Conservation (phyloP, 1,140 invertebrate genomes). For the Drosophila lacertosa region DNA sequence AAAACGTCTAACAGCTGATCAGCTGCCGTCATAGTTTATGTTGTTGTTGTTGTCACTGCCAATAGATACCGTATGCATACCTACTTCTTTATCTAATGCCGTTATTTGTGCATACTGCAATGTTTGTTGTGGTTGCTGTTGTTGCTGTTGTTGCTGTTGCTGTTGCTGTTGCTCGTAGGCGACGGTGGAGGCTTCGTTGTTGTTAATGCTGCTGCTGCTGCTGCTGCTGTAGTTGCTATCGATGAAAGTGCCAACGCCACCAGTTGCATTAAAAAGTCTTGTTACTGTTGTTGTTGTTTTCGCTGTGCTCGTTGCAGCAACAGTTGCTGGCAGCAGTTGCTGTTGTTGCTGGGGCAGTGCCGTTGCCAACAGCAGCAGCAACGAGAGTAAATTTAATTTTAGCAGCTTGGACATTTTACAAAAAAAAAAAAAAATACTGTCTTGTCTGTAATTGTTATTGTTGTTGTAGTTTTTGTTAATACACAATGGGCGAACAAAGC, state of each 20-base stretch:
- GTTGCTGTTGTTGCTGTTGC: constrained; percentile 26
- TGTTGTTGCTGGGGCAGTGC: constrained; percentile 46
- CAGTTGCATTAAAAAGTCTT: constrained; percentile 60
- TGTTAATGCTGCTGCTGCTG: constrained; percentile 16
- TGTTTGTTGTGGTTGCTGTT: constrained; percentile 35
- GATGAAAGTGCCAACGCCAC: constrained; percentile 61
- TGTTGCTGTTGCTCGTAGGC: constrained; percentile 55
- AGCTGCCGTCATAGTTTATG: constrained; percentile 7
- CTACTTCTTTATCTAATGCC: constrained; percentile 83
- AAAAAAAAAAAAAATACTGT: constrained; percentile 24
- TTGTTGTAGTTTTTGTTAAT: constrained; percentile 19
- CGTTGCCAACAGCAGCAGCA: constrained; percentile 53
- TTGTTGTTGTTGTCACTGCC: constrained; percentile 26
- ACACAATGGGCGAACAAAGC: constrained; percentile 57
- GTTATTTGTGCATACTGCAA: constrained; percentile 74
- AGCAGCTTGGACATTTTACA: constrained; percentile 65
- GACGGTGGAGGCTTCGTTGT: constrained; percentile 32
- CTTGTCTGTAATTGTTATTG: constrained; percentile 23
- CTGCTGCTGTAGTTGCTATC: constrained; percentile 48
- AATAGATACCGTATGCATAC: constrained; percentile 70
- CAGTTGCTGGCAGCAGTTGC: constrained; percentile 38
- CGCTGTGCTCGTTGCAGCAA: constrained; percentile 40
- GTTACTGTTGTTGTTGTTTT: constrained; percentile 48
- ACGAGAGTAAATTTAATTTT: constrained; percentile 75
- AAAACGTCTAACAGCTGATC: constrained; percentile 26